Evolutionary conservation across 2,113 vertebrate species (phyloP).

Genomic region (Ceuthmochares aereus): DNA sequence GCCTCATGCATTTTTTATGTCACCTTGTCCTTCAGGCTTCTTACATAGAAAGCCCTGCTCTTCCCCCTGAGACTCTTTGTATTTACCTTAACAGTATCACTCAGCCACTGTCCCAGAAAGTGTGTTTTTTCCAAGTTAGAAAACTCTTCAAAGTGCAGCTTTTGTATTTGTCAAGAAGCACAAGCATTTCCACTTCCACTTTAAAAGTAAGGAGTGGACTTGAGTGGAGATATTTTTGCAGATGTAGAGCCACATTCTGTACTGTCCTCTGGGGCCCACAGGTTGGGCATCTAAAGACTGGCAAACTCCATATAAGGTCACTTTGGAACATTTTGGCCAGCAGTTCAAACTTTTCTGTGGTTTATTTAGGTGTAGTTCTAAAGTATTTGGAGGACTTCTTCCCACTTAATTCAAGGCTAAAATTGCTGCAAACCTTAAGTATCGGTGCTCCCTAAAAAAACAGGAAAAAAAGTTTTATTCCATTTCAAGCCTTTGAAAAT

Average conservation of each 20-base stretch:
- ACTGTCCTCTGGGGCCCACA: neutral
- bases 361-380: neutral
- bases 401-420: neutral
- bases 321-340: neutral
- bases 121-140: neutral
- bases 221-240: neutral
- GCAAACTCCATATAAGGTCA: neutral
- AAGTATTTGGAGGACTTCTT: neutral
- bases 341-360: neutral
- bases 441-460: neutral
- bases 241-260: neutral
- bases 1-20: slow-evolving; percentile 35
- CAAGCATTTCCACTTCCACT: neutral
- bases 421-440: neutral
- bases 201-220: neutral
- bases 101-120: neutral
- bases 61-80: neutral
- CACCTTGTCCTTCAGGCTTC: slow-evolving; percentile 16
- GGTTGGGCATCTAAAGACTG: neutral
- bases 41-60: neutral
- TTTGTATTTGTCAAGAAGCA: slow-evolving; percentile 33
- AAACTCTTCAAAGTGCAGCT: slow-evolving; percentile 6
- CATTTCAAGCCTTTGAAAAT: neutral
- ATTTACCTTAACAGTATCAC: neutral
- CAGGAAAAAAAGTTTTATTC: neutral